Base-by-base conservation (phyloP, 2,888 invertebrate genomes). In the Phengaris alcon region DNA sequence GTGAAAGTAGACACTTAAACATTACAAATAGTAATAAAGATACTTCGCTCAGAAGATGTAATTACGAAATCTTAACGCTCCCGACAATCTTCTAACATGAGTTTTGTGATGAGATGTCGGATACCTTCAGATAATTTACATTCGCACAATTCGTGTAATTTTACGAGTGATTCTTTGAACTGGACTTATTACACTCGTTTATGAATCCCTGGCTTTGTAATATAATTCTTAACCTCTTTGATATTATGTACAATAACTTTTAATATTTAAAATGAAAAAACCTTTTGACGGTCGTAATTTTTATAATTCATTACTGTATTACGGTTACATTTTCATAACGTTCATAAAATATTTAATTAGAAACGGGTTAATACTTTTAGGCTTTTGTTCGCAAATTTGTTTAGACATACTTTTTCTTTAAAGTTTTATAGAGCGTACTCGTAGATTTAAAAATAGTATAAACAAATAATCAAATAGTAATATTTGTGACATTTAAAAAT, bases 101-200 rank as follows among this genome's bases (percentile, higher is more conserved):
- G 70, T 59, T n/a, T 51, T 57, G 74, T 76, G 76, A 77, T 76
- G 75, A 77, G 75, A 75, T 75, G 76, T 70, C 75, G 69, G 73
- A 68, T 73, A 48, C 51, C 75, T 59, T 22, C 57, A 59, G 70
- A 70, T 59, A 72, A 52, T 70, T 72, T 75, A 75, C 75, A 75
- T 75, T 59, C 68, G 57, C 48, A 72, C 57, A 55, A 55, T 75
- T 69, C 55, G 44, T 75, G 64, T 74, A 22, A 70, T 46, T 46
- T 70, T 57, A 57, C 75, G 70, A 35, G 70, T 70, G 70, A 22
- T 57, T 44, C 70, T 70, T 75, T 75, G 59, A 75, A 72, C 57
- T 35, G 57, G 59, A 59, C 70, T 75, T 59, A 75, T 72, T 55
- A 70, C 12, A 57, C 51, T 59, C 75, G 46, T 15, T 57, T 4